Evolutionary conservation across 92 coral and sea anemone species (phyloP).

Genomic region (Bergia puertoricense): DNA sequence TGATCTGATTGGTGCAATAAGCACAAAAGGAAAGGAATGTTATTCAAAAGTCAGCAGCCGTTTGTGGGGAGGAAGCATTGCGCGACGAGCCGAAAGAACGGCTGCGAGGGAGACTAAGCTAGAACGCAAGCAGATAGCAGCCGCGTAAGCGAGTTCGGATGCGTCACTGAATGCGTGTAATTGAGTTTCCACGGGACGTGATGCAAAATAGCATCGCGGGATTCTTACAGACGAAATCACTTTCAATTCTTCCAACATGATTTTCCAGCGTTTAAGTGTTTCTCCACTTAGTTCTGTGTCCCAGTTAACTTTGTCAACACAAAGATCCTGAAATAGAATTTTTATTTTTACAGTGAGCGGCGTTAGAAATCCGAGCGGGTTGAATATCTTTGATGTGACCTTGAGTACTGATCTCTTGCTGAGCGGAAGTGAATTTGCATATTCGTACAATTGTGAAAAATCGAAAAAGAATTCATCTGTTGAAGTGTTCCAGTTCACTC

Average conservation of each 20-base stretch:
- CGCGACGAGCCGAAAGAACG: no score
- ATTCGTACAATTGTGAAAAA: constrained; percentile 38
- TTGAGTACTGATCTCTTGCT: constrained; percentile 63
- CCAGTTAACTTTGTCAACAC: constrained; percentile 58
- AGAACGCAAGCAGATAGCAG: constrained; percentile 56
- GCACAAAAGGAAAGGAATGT: no score
- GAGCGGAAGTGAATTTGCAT: constrained; percentile 59
- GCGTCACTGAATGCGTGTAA: constrained; percentile 79
- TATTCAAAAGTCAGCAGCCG: no score
- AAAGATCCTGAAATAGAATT: constrained; percentile 64
- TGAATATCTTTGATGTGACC: constrained; percentile 59
- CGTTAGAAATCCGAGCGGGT: constrained; percentile 65
- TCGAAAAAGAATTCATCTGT: constrained; percentile 55
- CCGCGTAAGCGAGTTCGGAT: constrained; percentile 64
- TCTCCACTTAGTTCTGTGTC: constrained; percentile 67
- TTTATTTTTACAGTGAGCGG: constrained; percentile 62
- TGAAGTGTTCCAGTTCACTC: constrained; percentile 61
- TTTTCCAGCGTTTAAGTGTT: constrained; percentile 47
- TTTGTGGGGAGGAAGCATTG: no score
- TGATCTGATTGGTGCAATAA: no score
- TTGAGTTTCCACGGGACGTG: constrained; percentile 48
- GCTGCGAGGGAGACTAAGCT: no score
- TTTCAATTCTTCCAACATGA: constrained; percentile 45
- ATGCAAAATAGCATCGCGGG: constrained; percentile 54
- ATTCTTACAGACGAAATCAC: constrained; percentile 39